Base-by-base conservation (phyloP, 2,113 vertebrate genomes). In the Mesitornis unicolor region DNA sequence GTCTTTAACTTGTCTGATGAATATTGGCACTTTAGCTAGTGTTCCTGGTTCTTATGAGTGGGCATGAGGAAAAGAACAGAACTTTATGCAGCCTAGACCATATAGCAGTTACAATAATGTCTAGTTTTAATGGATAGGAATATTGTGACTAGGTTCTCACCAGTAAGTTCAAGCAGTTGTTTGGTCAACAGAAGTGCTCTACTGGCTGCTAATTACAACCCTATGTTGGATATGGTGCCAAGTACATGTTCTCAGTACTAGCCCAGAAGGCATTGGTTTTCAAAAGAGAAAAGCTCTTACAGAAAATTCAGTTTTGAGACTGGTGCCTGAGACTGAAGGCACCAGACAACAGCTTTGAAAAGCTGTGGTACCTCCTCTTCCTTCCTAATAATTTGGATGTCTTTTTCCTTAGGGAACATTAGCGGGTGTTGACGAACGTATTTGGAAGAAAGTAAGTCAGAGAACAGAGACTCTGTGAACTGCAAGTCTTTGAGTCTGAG, bases 201-300 rank as follows among this genome's bases (percentile, higher is more conserved):
- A 78, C 60, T 75, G 79, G 36, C 56, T 86, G 64, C 64, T 91
- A 95, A 93, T 88, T 93, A 60, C 82, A 96, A 51, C 60, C 76
- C 65, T 68, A 1, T 92, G 76, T 76, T 90, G 60, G 73, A 45
- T 84, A 60, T n/a, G 43, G 26, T 75, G 69, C 86, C 89, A 95
- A 92, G 65, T 47, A 74, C 80, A 57, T 81, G 77, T 86, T 94
- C 93, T 70, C 61, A 73, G 31, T 69, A 33, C 81, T 75, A 95
- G 65, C 83, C 83, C 88, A 97, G 93, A 94, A 94, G 96, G 86
- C 73, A 93, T 33, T 83, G 57, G 36, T 86, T 91, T 93, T 87
- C 88, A 89, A 90, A 93, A 86, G 92, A 91, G 71, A 89, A 95
- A 93, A 95, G 64, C 38, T 95, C 29, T 84, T 92, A 86, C 83